Conservation (phyloP, 2,113 vertebrate species). For the Scomber japonicus region DNA sequence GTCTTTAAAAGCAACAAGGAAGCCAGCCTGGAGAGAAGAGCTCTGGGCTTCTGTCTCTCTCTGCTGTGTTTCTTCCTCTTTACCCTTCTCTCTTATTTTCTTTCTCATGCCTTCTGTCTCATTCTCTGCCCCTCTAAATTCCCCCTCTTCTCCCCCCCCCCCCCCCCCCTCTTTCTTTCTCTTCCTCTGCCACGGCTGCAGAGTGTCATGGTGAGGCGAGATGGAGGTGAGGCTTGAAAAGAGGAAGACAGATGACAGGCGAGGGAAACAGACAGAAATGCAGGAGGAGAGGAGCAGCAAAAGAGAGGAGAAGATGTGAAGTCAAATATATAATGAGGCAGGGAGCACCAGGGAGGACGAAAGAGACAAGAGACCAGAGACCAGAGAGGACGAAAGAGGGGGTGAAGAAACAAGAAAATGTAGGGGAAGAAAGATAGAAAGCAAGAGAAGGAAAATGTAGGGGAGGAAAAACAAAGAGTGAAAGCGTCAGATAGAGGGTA, state of each 20-base stretch:
- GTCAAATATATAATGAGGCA: slow-evolving; percentile 57
- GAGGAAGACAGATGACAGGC: slow-evolving; percentile 40
- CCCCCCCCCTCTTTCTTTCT: not conserved
- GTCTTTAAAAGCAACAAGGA: slow-evolving; percentile 41
- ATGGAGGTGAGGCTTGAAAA: slow-evolving; percentile 12
- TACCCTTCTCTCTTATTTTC: not conserved
- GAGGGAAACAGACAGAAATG: slow-evolving; percentile 34
- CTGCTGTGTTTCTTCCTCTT: slow-evolving; percentile 7
- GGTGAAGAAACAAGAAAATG: slow-evolving; percentile 7
- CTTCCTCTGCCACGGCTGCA: slow-evolving; percentile 36
- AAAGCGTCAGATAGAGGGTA: slow-evolving; percentile 54
- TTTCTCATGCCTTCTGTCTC: not conserved
- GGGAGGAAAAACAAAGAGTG: slow-evolving; percentile 21
- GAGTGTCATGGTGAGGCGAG: slow-evolving; percentile 18
- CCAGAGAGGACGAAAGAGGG: not conserved
- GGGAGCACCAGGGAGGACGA: slow-evolving; percentile 28
- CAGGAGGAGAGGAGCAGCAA: not conserved
- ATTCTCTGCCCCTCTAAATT: not conserved
- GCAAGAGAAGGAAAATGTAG: slow-evolving; percentile 29
- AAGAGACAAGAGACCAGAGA: not conserved
- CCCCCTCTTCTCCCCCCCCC: slow-evolving; percentile 2
- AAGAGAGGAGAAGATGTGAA: slow-evolving; percentile 32
- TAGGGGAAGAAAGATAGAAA: slow-evolving; percentile 18
- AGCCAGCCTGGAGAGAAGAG: slow-evolving; percentile 8
- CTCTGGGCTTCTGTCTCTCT: not conserved